phyloP scores from a whole-genome alignment of 2,888 invertebrate genomes.

The Drosophila vallismaia region DNA sequence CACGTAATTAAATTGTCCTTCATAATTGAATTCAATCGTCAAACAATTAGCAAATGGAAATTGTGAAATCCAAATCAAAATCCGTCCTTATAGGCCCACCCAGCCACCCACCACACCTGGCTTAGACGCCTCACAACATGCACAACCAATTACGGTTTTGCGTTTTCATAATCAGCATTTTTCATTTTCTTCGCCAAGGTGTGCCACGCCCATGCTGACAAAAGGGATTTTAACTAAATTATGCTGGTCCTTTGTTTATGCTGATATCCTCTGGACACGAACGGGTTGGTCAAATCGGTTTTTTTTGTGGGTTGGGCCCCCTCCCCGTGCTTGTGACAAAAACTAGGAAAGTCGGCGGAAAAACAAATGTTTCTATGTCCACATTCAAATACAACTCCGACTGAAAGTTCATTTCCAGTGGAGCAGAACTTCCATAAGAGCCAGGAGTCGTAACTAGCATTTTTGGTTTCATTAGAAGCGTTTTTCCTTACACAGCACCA shows the following conservation, averaged over 20 bases:
- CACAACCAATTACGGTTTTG: slow-evolving; percentile 40
- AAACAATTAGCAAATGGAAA: slow-evolving; percentile 47
- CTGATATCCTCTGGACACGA: slow-evolving; percentile 57
- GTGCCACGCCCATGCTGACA: slow-evolving; percentile 57
- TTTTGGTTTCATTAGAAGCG: slow-evolving; percentile 38
- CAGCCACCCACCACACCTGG: slow-evolving; percentile 20
- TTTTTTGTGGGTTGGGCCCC: slow-evolving; percentile 4
- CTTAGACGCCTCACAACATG: slow-evolving; percentile 20
- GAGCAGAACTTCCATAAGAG: slow-evolving; percentile 32
- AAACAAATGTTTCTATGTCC: slow-evolving; percentile 21
- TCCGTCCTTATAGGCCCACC: slow-evolving; percentile 16
- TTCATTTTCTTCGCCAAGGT: slow-evolving; percentile 45
- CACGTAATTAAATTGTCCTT: slow-evolving; percentile 35
- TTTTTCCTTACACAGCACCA: slow-evolving; percentile 4
- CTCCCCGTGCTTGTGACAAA: slow-evolving; percentile 18
- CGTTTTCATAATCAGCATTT: slow-evolving; percentile 45
- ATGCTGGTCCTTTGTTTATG: slow-evolving; percentile 58
- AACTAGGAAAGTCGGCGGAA: slow-evolving; percentile 14
- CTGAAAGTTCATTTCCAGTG: slow-evolving; percentile 16
- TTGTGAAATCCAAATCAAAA: slow-evolving; percentile 22
- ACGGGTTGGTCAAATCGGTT: slow-evolving; percentile 21
- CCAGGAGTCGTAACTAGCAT: slow-evolving; percentile 27
- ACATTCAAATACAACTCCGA: not conserved
- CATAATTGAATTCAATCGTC: slow-evolving; percentile 42
- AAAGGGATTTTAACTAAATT: slow-evolving; percentile 56